A percentile compares a stretch with the other conserved stretches of the same genome.
Conservation (phyloP, 2,113 vertebrate species). For the Cinclus cinclus region DNA sequence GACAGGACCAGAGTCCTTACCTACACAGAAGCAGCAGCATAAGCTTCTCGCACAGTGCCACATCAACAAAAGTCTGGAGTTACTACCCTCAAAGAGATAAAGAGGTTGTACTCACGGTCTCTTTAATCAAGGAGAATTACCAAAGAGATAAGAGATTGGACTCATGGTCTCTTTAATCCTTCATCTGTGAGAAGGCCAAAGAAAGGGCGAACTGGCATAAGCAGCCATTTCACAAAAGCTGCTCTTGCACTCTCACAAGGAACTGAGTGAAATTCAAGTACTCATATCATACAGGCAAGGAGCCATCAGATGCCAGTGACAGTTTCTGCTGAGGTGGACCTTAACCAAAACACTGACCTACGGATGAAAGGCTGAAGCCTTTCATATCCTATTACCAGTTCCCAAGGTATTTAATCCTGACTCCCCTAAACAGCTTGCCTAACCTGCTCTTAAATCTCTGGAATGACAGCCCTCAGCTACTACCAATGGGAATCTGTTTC, state of each 20-base stretch:
- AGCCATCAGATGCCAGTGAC: not conserved
- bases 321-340: not conserved
- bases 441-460: not conserved
- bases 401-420: slow-evolving; percentile 23
- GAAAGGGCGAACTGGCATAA: not conserved
- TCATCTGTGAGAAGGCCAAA: slow-evolving; percentile 3
- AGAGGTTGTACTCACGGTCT: not conserved
- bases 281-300: not conserved
- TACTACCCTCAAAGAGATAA: not conserved
- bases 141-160: not conserved
- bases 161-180: not conserved
- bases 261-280: not conserved
- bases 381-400: slow-evolving; percentile 45
- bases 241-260: not conserved
- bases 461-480: not conserved
- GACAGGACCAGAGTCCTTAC: not conserved
- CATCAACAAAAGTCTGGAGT: not conserved
- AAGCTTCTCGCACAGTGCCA: not conserved
- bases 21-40: not conserved
- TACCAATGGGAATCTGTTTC: not conserved
- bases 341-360: slow-evolving; percentile 2
- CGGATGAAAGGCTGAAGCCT: not conserved
- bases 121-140: not conserved
- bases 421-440: not conserved
- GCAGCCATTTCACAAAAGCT: not conserved